Conservation (phyloP, 2,113 vertebrate species). For the Zosterops lateralis region DNA sequence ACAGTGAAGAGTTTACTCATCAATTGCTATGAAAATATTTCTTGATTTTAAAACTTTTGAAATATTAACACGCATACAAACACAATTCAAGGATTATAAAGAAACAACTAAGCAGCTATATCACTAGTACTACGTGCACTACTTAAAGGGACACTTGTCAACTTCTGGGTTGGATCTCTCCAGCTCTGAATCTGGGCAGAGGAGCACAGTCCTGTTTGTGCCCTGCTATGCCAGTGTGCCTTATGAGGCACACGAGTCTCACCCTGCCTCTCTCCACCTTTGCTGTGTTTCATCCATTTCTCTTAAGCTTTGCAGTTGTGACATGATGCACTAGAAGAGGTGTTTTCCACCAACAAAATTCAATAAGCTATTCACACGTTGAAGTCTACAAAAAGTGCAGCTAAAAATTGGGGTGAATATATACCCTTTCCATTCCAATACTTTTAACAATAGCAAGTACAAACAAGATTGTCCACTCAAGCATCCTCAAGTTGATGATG, state of each 20-base stretch:
- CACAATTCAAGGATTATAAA: conserved; percentile 1
- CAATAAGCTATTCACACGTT: background rate
- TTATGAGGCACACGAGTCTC: background rate
- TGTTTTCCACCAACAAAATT: background rate
- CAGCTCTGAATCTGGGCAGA: background rate
- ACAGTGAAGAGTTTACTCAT: background rate
- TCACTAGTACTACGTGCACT: conserved; percentile 23
- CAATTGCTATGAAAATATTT: background rate
- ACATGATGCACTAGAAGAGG: background rate
- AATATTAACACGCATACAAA: background rate
- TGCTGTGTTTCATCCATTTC: background rate
- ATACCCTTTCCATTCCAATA: background rate
- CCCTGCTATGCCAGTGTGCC: background rate
- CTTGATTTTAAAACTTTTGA: conserved; percentile 10
- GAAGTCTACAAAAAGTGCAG: background rate
- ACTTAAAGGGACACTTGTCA: conserved; percentile 67
- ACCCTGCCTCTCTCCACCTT: background rate
- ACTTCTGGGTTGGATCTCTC: conserved; percentile 5
- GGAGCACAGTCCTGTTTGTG: background rate
- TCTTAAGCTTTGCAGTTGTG: background rate
- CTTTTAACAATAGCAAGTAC: background rate
- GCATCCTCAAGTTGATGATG: conserved; percentile 50
- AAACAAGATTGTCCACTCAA: background rate
- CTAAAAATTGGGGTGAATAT: background rate
- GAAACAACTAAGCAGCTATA: conserved; percentile 36